phyloP scores from a whole-genome alignment of 1,140 invertebrate genomes.

The Lineus longissimus region DNA sequence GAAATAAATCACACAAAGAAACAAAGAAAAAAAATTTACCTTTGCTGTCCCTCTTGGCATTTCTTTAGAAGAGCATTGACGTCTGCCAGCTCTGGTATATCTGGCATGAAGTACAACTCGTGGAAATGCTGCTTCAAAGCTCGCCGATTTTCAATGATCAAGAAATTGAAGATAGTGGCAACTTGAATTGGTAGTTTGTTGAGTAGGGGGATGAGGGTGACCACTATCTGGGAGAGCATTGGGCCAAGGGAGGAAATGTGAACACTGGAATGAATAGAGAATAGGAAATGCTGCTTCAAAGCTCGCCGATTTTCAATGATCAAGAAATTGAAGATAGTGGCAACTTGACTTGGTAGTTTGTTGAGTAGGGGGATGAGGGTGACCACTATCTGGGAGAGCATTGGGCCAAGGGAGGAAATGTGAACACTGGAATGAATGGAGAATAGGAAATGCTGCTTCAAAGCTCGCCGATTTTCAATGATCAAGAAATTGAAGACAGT shows the following conservation, averaged over 20 bases:
- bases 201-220: constrained; percentile 73
- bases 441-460: constrained; percentile 63
- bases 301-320: constrained; percentile 68
- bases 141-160: constrained; percentile 71
- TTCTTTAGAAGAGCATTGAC: constrained; percentile 56
- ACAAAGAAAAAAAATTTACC: too few species aligned
- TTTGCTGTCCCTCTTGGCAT: constrained; percentile 52
- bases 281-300: constrained; percentile 63
- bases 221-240: constrained; percentile 75
- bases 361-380: constrained; percentile 73
- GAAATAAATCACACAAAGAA: too few species aligned
- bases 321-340: constrained; percentile 73
- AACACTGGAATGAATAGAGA: constrained; percentile 60
- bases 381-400: constrained; percentile 78
- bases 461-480: constrained; percentile 64
- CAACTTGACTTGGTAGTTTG: constrained; percentile 65
- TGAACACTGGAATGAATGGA: constrained; percentile 63
- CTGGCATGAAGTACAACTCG: constrained; percentile 80
- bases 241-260: constrained; percentile 71
- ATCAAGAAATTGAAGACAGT: constrained; percentile 76
- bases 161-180: constrained; percentile 72
- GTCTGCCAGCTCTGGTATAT: constrained; percentile 64
- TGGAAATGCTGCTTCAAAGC: constrained; percentile 65
- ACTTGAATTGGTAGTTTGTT: constrained; percentile 66
- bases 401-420: constrained; percentile 67